Evolutionary conservation across 53 echinoderm and acorn worm species (phyloP), one percentile per base, ranked within the genome.

Genomic region (Hippasteria phrygiana): DNA sequence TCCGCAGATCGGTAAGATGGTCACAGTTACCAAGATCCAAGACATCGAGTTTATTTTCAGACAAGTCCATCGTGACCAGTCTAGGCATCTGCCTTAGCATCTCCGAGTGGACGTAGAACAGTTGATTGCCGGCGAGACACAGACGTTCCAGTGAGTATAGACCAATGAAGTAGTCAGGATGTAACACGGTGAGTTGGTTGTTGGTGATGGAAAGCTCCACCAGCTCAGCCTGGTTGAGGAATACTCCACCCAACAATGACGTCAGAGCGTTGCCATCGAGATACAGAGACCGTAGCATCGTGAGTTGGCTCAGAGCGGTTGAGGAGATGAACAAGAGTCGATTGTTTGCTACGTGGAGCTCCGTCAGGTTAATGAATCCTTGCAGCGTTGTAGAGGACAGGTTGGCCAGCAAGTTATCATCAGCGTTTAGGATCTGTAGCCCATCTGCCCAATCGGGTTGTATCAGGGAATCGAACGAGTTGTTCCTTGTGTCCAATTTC

Each of bases 311-410:
- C 45, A 64, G 45, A 80, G 64, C 62, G 27, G 62, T 31, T 28
- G 80, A 29, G 11, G 80, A 62, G 80, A 62, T 63, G 43, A 62
- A 80, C 45, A 42, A 24, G 13, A 63, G 43, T 26, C 62, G 80
- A 80, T 64, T 80, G 63, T 62, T 63, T 40, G 80, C 80, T 43
- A 80, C 26, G 42, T 80, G 80, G 29, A 80, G 64, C 62, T 80
- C 64, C 28, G 63, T 80, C 63, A 80, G 64, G 64, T 62, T 62
- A 64, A 62, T 24, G 31, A 80, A 80, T 43, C 80, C 80, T 80
- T 62, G 42, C 42, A 80, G 80, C 10, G 64, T 80, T 80, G 63
- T 80, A 28, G 80, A 28, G 14, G 80, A 80, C 29, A 80, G 63
- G 64, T 80, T 80, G 28, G 80, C 64, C 62, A 80, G 80, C 28